phyloP scores from a whole-genome alignment of 2,113 vertebrate species.

The Antechinus stuartii region DNA sequence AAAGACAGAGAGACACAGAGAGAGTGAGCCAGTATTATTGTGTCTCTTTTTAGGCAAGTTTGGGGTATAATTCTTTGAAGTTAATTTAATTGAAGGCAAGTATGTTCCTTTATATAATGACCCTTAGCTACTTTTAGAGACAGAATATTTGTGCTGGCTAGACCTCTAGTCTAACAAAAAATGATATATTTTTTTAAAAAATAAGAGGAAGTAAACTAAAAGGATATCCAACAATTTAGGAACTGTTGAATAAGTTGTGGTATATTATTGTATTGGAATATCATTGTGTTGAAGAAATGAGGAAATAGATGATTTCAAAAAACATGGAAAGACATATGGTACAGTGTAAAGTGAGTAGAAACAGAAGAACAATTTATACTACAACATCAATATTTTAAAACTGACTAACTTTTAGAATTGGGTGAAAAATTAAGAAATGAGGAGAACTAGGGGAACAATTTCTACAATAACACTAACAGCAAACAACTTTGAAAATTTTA shows the following conservation, averaged over 20 bases:
- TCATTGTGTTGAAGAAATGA: not conserved
- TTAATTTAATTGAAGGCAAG: not conserved
- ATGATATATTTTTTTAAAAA: not conserved
- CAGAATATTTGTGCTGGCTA: not conserved
- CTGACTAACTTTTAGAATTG: not conserved
- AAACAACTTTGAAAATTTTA: not conserved
- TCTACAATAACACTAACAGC: not conserved
- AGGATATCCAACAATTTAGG: not conserved
- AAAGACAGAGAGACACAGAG: too few species aligned
- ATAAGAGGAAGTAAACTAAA: not conserved
- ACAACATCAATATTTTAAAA: not conserved
- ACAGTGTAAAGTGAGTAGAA: not conserved
- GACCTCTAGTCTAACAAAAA: not conserved
- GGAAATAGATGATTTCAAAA: not conserved
- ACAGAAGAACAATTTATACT: not conserved
- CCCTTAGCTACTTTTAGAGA: not conserved
- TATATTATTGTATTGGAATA: not conserved
- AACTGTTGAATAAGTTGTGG: not conserved
- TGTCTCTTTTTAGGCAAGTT: not conserved
- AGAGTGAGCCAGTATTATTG: not conserved
- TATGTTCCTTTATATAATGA: not conserved
- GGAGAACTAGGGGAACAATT: not conserved
- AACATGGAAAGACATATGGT: not conserved
- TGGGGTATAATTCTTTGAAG: not conserved
- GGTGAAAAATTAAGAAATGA: not conserved